Percentiles rank a stretch among this genome's conserved stretches.
Conservation (phyloP, 2,113 vertebrate genomes). For the Garra rufa region DNA sequence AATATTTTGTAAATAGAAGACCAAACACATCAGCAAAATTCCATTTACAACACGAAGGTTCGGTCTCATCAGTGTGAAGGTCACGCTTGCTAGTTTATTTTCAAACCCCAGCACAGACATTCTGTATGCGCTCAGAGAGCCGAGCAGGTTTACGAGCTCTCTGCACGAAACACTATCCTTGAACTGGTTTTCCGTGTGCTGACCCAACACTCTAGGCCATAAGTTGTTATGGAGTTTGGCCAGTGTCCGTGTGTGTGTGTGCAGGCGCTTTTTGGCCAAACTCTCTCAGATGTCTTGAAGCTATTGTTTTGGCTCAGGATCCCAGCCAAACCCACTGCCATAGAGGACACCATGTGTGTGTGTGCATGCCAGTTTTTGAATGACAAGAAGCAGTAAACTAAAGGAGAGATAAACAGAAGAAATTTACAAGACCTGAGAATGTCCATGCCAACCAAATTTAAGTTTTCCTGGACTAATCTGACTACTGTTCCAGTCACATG, state of each 20-base stretch:
- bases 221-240: not conserved
- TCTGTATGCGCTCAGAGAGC: not conserved
- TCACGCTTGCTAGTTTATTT: constrained; percentile 13
- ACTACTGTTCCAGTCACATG: not conserved
- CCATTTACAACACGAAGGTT: constrained; percentile 9
- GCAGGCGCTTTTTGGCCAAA: not conserved
- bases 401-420: not conserved
- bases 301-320: constrained; percentile 13
- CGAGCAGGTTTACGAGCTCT: not conserved
- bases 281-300: constrained; percentile 2
- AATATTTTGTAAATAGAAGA: constrained; percentile 20
- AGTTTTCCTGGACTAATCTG: not conserved
- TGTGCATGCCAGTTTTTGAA: not conserved
- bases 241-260: not conserved
- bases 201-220: constrained; percentile 31
- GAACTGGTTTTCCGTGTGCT: constrained; percentile 36
- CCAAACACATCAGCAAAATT: constrained; percentile 21
- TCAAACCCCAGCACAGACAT: not conserved
- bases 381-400: not conserved
- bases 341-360: not conserved
- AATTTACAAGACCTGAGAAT: not conserved
- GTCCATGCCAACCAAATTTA: not conserved
- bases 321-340: not conserved
- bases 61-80: not conserved
- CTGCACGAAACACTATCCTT: not conserved